Conservation (phyloP, 2,797 vertebrate species). For the Urosaurus nigricauda region DNA sequence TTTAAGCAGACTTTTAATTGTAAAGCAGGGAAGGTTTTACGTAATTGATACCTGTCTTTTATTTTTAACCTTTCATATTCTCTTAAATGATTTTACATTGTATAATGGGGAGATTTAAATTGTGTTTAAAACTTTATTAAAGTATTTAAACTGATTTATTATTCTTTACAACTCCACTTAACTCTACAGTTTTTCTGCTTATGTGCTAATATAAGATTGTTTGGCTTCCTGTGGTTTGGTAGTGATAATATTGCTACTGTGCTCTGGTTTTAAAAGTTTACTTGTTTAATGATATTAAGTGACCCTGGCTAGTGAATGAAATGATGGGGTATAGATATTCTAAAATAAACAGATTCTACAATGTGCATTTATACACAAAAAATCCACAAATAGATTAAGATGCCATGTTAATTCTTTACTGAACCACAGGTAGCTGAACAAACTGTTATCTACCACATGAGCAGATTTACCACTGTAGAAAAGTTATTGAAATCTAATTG, state of each 20-base stretch:
- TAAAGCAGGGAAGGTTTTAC: too few relatives aligned
- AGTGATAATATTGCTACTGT: not conserved
- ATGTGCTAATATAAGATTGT: too few relatives aligned
- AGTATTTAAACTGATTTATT: too few relatives aligned
- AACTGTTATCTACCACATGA: not conserved
- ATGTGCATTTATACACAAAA: not conserved
- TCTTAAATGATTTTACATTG: too few relatives aligned
- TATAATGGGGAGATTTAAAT: too few relatives aligned
- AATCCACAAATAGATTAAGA: not conserved
- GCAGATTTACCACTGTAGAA: not conserved
- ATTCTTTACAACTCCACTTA: not conserved
- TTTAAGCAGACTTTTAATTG: too few relatives aligned
- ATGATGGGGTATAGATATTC: not conserved
- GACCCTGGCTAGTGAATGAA: too few relatives aligned
- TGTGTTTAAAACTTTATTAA: too few relatives aligned
- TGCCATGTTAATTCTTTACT: not conserved
- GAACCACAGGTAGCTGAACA: not conserved
- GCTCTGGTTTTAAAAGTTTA: not conserved
- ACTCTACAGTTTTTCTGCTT: not conserved
- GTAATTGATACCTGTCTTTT: too few relatives aligned
- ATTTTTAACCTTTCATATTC: too few relatives aligned
- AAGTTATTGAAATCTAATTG: not conserved
- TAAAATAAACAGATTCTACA: not conserved
- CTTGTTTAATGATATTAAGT: not conserved
- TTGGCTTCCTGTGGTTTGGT: too few relatives aligned